Conservation (phyloP, 30 jellyfish, hydroid and myxozoan genomes). For the Aurelia sp. region DNA sequence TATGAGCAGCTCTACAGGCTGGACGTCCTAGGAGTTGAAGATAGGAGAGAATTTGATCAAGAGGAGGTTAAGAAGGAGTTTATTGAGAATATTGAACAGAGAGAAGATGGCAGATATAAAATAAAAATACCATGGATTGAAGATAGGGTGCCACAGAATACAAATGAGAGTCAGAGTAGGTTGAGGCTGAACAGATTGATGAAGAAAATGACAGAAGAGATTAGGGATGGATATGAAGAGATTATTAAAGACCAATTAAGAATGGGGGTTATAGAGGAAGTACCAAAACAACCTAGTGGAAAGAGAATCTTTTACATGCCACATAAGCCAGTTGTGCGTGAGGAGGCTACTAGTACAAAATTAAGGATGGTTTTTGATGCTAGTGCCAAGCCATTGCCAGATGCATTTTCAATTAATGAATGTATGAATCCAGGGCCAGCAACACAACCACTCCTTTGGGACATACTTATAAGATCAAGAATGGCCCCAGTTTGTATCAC, state of each 20-base stretch:
- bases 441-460: conserved; percentile 60
- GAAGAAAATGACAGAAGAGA: conserved; percentile 38
- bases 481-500: conserved; percentile 55
- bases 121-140: conserved; percentile 63
- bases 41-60: conserved; percentile 49
- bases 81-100: conserved; percentile 25
- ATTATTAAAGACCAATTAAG: conserved; percentile 52
- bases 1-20: conserved; percentile 32
- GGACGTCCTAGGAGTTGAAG: conserved; percentile 18
- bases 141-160: conserved; percentile 54
- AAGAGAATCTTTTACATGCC: conserved; percentile 58
- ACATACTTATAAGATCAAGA: conserved; percentile 60
- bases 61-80: conserved; percentile 43
- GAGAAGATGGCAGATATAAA: conserved; percentile 36
- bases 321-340: conserved; percentile 62
- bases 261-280: conserved; percentile 54
- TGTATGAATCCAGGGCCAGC: conserved; percentile 76
- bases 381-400: conserved; percentile 61
- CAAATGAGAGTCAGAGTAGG: conserved; percentile 64
- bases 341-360: conserved; percentile 47
- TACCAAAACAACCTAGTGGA: conserved; percentile 40
- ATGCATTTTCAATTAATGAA: conserved; percentile 47
- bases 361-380: conserved; percentile 77
- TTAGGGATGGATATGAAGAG: conserved; percentile 48
- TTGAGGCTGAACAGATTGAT: conserved; percentile 34